Evolutionary conservation across 2,888 invertebrate species (phyloP).

Genomic region (Geotrupes spiniger): DNA sequence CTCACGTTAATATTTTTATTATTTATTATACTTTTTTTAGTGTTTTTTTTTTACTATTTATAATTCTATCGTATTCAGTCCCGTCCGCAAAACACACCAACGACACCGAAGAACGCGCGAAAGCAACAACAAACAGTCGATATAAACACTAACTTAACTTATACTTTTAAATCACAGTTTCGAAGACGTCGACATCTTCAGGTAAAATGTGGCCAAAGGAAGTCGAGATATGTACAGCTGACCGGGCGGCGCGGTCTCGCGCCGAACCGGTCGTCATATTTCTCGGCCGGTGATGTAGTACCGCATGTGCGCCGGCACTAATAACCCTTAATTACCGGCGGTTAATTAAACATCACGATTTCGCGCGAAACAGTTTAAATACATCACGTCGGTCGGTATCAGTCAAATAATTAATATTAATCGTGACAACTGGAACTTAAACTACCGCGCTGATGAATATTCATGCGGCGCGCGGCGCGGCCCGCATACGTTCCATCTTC

Average conservation of each 20-base stretch:
- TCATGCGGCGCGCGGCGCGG: conserved; percentile 3
- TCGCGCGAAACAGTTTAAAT: conserved; percentile 24
- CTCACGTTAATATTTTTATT: no score
- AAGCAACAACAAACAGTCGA: no score
- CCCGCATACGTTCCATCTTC: not conserved
- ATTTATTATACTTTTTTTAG: no score
- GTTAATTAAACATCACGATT: conserved; percentile 27
- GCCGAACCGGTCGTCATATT: no score
- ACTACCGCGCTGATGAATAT: conserved; percentile 16
- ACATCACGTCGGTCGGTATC: conserved; percentile 26
- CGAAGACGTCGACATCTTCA: not conserved
- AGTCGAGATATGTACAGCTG: no score
- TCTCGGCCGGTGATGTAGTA: conserved; percentile 1
- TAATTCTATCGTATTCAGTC: no score
- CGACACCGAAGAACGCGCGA: no score
- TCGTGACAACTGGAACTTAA: conserved; percentile 21
- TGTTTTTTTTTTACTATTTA: no score
- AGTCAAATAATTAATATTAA: conserved; percentile 29
- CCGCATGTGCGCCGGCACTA: conserved; percentile 1
- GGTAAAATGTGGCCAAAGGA: not conserved
- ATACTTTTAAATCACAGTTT: conserved; percentile 6
- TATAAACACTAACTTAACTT: not conserved
- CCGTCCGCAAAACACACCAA: no score
- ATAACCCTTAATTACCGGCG: conserved; percentile 21
- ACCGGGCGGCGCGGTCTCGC: no score